Evolutionary conservation across 1,140 invertebrate species (phyloP), one percentile per base, ranked within the genome.

Genomic region (Globodera rostochiensis): DNA sequence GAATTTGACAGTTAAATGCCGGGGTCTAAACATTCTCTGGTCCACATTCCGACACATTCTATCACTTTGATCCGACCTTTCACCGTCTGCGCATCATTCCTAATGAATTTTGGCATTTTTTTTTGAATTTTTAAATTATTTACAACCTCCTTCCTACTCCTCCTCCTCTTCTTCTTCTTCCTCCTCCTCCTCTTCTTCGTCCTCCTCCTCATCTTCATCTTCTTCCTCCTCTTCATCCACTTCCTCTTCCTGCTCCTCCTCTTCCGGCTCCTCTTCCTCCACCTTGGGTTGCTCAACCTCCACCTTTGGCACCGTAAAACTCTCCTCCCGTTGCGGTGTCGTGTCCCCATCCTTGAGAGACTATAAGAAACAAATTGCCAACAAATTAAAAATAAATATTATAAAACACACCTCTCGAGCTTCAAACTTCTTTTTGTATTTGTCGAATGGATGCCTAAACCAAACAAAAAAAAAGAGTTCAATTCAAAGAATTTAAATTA

Each of bases 381-480:
- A 3, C 73, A 57, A 25, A 4, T 69, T 60, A 81, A 36, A 64
- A 5, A 6, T 81, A 9, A 6, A 4, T 57, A 57, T n/a, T 19
- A 81, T 3, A 46, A 73, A 53, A 36, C 78, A 25, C 50, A 84
- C 85, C 76, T 89, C 84, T 11, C 84, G 60, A 70, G 86, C 87
- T 77, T 90, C 88, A 53, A 82, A 83, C 80, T 88, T 90, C 77
- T 84, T 88, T 74, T 90, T 89, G 81, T 89, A 89, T 71, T 88
- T 83, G 46, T 85, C 87, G 46, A 83, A 83, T 9, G 80, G 80
- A 75, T 86, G 75, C 21, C 85, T 53, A 67, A 36, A 36, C 36
- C 36, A 36, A 0, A 36, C 0, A 36, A 36, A 36, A 0, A 36
- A 36, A 36, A 36, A 36, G 25, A 36, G 25, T 36, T 36, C 25